phyloP scores from a whole-genome alignment of 37 sponge, comb jelly and placozoan species.

The Lycopodina hypogea region DNA sequence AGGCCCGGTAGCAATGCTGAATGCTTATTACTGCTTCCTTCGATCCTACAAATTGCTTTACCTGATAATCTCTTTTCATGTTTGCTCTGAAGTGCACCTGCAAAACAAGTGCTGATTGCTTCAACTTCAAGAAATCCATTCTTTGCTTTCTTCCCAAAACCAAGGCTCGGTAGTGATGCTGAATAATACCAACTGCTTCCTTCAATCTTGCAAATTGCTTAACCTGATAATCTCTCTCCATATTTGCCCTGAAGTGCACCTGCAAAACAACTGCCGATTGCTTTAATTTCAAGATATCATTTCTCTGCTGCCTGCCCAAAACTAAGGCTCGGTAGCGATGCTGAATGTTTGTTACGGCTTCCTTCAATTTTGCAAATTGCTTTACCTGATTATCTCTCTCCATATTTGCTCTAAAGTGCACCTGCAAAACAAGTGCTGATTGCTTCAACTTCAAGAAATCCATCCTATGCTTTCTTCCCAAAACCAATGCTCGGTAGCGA shows the following conservation, averaged over 20 bases:
- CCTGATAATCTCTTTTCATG: neutral
- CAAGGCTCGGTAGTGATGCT: slow-evolving; percentile 23
- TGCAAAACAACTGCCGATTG: neutral
- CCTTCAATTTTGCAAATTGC: neutral
- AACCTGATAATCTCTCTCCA: neutral
- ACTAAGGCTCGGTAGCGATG: slow-evolving; percentile 6
- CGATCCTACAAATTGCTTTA: neutral
- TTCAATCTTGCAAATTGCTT: slow-evolving; percentile 12
- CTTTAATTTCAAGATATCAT: slow-evolving; percentile 6
- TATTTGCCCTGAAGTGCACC: slow-evolving; percentile 5
- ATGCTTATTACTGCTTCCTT: slow-evolving; percentile 45
- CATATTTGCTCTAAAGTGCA: slow-evolving; percentile 10
- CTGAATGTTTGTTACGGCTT: slow-evolving; percentile 35
- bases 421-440: slow-evolving; percentile 20
- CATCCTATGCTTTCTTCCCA: too few relatives aligned
- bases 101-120: neutral
- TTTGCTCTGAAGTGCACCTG: slow-evolving; percentile 20
- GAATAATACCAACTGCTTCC: slow-evolving; percentile 43
- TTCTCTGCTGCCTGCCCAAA: neutral
- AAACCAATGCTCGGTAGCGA: neutral
- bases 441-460: neutral
- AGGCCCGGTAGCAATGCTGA: slow-evolving; percentile 20
- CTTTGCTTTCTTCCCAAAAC: slow-evolving; percentile 3
- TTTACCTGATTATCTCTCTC: neutral
- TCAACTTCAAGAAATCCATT: neutral